phyloP scores from a whole-genome alignment of 2,888 invertebrate genomes.

The Camponotus fellah region DNA sequence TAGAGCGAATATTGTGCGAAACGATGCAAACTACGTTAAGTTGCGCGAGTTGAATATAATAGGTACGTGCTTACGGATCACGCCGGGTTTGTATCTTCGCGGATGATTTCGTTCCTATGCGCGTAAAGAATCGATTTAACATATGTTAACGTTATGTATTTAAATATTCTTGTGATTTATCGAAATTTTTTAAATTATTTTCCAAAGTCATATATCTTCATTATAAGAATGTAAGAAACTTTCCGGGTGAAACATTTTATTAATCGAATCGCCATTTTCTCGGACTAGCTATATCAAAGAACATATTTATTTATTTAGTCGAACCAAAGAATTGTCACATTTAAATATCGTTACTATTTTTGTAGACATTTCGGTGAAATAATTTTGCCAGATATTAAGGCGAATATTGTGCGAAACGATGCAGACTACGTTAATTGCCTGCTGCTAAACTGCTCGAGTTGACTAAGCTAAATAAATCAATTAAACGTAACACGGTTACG shows the following conservation, averaged over 20 bases:
- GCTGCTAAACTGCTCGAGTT: conserved; percentile 20
- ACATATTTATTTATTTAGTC: not conserved
- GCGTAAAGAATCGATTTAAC: conserved; percentile 10
- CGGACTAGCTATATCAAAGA: not conserved
- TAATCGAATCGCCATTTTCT: not conserved
- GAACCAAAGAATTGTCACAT: not conserved
- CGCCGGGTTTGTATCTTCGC: conserved; percentile 8
- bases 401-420: not conserved
- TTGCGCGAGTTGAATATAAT: conserved; percentile 36
- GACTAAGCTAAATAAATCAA: conserved; percentile 48
- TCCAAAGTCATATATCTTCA: too few relatives aligned
- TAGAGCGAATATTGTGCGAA: not conserved
- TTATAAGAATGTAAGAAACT: too few relatives aligned
- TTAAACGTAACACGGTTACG: conserved; percentile 45
- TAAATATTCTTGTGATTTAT: too few relatives aligned
- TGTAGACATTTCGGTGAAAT: not conserved
- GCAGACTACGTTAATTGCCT: conserved; percentile 22
- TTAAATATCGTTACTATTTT: not conserved
- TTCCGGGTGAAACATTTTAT: not conserved
- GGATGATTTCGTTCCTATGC: conserved; percentile 3
- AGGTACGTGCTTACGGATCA: conserved; percentile 44
- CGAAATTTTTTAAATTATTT: too few relatives aligned
- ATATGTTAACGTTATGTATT: not conserved
- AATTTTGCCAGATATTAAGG: not conserved
- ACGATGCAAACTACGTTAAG: conserved; percentile 3